These are phyloP conservation scores for Pogonus chalceus DNA, from an alignment of 1,140 invertebrate species.

Conservation along the genomic window DNA sequence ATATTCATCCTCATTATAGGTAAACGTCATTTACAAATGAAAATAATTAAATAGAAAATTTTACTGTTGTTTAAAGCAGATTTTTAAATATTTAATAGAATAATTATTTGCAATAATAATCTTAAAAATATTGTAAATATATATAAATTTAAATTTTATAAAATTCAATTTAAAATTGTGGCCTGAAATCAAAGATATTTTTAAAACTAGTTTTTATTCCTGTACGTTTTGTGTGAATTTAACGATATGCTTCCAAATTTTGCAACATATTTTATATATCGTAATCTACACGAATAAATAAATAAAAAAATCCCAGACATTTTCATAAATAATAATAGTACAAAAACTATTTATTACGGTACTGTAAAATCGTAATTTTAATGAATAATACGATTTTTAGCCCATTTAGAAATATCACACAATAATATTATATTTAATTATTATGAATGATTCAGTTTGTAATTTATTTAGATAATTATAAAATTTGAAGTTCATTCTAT, in stretches of 20 bases:
- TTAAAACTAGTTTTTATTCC: neutral
- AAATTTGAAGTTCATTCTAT: neutral
- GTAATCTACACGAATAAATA: neutral
- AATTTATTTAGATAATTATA: neutral
- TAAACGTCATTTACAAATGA: no score
- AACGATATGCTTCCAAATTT: constrained; percentile 5
- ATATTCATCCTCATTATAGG: no score
- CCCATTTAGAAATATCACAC: neutral
- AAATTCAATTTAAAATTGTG: neutral
- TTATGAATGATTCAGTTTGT: neutral
- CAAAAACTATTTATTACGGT: neutral
- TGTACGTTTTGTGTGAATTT: neutral
- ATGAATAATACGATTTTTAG: no score
- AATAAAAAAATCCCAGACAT: neutral
- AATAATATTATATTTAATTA: no score
- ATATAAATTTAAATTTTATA: neutral
- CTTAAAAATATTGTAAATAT: neutral
- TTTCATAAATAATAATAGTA: neutral
- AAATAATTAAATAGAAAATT: no score
- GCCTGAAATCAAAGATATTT: neutral
- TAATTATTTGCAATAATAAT: neutral
- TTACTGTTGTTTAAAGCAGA: no score
- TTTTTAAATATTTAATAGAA: no score
- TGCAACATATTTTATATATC: neutral
- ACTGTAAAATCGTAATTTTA: no score